Evolutionary conservation across 1,140 invertebrate genomes (phyloP).

Genomic region (Aphaenogaster floridana): DNA sequence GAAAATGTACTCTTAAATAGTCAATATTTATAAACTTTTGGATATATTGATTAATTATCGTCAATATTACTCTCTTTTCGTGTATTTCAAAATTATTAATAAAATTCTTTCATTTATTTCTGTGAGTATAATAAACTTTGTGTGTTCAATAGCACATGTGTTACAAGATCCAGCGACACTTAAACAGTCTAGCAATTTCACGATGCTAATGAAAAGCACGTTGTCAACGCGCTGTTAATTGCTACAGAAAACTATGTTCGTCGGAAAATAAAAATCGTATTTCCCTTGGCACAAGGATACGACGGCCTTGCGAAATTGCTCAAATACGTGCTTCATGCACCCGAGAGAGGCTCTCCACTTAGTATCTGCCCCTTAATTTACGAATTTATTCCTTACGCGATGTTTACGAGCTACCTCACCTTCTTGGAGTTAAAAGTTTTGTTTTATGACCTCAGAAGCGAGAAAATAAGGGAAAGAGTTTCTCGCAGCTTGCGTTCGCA

Average conservation of each 20-base stretch:
- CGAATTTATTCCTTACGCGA: conserved; percentile 44
- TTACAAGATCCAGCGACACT: background rate
- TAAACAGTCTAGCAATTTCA: background rate
- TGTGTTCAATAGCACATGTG: background rate
- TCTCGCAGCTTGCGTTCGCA: background rate
- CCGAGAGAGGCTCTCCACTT: conserved; percentile 14
- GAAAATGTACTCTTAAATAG: background rate
- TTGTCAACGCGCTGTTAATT: conserved; percentile 37
- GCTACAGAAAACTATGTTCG: conserved; percentile 1
- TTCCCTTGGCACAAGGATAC: background rate
- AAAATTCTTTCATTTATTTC: background rate
- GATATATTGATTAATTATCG: background rate
- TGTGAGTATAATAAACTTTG: background rate
- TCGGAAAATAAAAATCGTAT: conserved; percentile 8
- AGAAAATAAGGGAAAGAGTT: conserved; percentile 13
- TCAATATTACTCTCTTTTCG: background rate
- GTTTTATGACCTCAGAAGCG: conserved; percentile 1
- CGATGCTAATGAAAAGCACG: conserved; percentile 8
- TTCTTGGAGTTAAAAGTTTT: conserved; percentile 37
- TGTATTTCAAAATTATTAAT: background rate
- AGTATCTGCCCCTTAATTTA: conserved; percentile 37
- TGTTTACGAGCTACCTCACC: conserved; percentile 40
- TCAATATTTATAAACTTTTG: conserved; percentile 2
- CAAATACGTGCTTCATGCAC: conserved; percentile 24
- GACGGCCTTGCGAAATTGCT: conserved; percentile 21